A percentile compares a stretch with the other conserved stretches of the same genome.
These are phyloP conservation scores for Mus spicilegus DNA, from an alignment of 2,113 vertebrate genomes.

Conservation along the genomic window DNA sequence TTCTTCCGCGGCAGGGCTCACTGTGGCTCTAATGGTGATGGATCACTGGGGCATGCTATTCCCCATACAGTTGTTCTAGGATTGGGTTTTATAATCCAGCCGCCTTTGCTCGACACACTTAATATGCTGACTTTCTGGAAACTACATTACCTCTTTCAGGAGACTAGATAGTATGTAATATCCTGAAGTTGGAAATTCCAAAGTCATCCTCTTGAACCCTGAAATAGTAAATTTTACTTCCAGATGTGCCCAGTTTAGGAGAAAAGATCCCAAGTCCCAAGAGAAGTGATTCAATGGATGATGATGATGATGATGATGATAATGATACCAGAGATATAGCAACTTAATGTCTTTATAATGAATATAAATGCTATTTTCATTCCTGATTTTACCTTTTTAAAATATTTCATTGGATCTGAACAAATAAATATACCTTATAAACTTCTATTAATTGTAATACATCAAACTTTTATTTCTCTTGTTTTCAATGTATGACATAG, in stretches of 20 bases:
- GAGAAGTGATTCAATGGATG: constrained; percentile 27
- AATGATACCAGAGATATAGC: constrained; percentile 12
- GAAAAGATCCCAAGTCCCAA: not conserved
- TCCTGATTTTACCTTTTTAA: not conserved
- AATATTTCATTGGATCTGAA: constrained; percentile 36
- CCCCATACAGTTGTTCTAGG: not conserved
- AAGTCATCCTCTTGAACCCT: constrained; percentile 40
- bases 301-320: constrained; percentile 30
- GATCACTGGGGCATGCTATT: constrained; percentile 19
- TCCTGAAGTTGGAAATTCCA: constrained; percentile 38
- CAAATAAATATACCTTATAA: not conserved
- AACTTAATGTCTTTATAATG: not conserved
- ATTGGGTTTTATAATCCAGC: constrained; percentile 59
- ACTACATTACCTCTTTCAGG: constrained; percentile 66
- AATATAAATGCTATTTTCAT: not conserved
- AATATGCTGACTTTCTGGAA: constrained; percentile 61
- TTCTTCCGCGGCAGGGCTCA: not conserved
- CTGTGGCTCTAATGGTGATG: not conserved
- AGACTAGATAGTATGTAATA: not conserved
- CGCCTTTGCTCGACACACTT: constrained; percentile 40
- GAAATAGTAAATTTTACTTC: constrained; percentile 61
- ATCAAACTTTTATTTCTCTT: not conserved
- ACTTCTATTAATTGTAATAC: not conserved
- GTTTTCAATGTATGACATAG: not conserved
- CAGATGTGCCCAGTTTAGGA: constrained; percentile 53